Percentiles rank a stretch among this genome's conserved stretches.
Evolutionary conservation across 2,113 vertebrate species (phyloP).

Genomic region (Oryzias celebensis): DNA sequence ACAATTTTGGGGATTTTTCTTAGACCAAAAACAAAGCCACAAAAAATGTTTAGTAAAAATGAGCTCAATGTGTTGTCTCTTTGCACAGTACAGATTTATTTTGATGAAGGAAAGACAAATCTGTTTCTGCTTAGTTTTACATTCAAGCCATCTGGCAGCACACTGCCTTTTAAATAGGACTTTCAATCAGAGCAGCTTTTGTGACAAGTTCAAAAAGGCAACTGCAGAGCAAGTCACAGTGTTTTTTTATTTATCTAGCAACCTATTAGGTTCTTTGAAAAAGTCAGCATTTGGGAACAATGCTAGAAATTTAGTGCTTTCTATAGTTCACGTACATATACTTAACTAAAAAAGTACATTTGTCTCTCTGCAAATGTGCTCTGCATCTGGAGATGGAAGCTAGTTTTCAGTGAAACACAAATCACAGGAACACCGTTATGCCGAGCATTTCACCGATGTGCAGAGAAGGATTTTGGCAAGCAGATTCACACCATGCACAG

Average conservation of each 20-base stretch:
- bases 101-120: constrained; percentile 10
- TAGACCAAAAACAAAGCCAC: too few relatives aligned
- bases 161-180: constrained; percentile 23
- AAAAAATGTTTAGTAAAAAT: too few relatives aligned
- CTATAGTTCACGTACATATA: constrained; percentile 23
- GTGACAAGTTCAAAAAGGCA: constrained; percentile 66
- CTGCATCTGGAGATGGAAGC: constrained; percentile 41
- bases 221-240: constrained; percentile 69
- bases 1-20: too few relatives aligned
- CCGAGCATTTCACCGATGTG: constrained; percentile 52
- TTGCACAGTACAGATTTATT: constrained; percentile 9
- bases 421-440: constrained; percentile 50
- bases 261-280: constrained; percentile 24
- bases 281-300: constrained; percentile 26
- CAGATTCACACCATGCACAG: constrained; percentile 63
- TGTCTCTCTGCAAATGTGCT: constrained; percentile 41
- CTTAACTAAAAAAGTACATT: constrained; percentile 44
- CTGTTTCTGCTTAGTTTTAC: constrained; percentile 52
- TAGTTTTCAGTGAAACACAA: constrained; percentile 47
- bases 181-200: constrained; percentile 37
- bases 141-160: constrained; percentile 58
- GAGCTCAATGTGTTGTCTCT: too few relatives aligned
- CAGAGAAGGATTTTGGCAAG: constrained; percentile 54
- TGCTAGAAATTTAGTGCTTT: constrained; percentile 48
- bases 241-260: constrained; percentile 47